Evolutionary conservation across 2,113 vertebrate species (phyloP).

Genomic region (Strix aluco): DNA sequence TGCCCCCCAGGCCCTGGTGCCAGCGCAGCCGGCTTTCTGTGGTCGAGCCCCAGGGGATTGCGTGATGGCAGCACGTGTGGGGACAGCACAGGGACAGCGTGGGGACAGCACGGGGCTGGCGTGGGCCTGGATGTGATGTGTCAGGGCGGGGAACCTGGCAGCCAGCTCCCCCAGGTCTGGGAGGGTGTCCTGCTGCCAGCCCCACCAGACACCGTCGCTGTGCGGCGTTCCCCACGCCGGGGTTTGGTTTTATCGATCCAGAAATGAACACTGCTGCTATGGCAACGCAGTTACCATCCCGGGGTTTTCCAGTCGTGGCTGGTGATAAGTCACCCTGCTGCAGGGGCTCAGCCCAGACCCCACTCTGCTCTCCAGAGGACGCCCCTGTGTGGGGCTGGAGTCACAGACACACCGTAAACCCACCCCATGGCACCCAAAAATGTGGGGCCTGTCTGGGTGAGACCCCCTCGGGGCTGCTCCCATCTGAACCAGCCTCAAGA

Average conservation of each 20-base stretch:
- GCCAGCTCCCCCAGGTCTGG: fast-evolving
- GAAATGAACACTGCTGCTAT: neutral
- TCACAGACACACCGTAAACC: too few species aligned
- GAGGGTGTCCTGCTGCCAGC: neutral
- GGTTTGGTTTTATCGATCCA: neutral
- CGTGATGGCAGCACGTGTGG: fast-evolving
- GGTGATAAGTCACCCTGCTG: neutral
- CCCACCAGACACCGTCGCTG: fast-evolving
- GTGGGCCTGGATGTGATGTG: neutral
- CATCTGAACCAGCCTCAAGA: neutral
- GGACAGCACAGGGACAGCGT: neutral
- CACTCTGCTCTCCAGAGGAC: neutral
- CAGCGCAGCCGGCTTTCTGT: neutral
- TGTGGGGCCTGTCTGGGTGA: fast-evolving
- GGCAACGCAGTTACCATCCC: neutral
- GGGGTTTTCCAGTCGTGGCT: neutral
- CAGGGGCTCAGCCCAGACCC: too few species aligned
- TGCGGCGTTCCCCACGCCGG: neutral
- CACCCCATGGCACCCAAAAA: fast-evolving
- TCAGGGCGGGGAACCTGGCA: neutral
- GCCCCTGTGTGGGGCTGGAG: fast-evolving
- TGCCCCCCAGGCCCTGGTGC: neutral
- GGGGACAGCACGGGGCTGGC: neutral
- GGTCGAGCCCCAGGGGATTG: neutral
- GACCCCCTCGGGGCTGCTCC: neutral